Conservation (phyloP, 2,888 invertebrate genomes). For the Coelogynopora nodosa region DNA sequence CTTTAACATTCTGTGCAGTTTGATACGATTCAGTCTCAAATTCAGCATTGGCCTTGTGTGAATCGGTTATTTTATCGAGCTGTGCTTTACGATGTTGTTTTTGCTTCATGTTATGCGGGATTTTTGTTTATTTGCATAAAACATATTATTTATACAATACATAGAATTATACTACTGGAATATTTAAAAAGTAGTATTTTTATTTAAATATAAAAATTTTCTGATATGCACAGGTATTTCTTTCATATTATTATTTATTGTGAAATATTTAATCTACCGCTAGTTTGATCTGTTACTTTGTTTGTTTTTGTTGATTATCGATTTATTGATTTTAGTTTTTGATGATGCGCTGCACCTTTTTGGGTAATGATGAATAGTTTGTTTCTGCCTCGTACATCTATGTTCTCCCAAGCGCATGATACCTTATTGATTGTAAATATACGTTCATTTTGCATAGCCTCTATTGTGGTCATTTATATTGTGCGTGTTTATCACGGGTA, state of each 20-base stretch:
- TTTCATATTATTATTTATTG: not conserved
- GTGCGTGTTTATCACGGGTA: too few relatives aligned
- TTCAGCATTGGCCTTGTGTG: too few relatives aligned
- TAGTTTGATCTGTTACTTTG: not conserved
- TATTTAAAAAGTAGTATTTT: not conserved
- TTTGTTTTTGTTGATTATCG: not conserved
- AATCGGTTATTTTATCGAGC: too few relatives aligned
- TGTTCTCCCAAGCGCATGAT: too few relatives aligned
- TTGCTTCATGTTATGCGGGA: not conserved
- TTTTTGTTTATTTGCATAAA: not conserved
- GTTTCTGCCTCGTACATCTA: too few relatives aligned
- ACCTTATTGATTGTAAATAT: conserved; percentile 23
- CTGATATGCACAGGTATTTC: too few relatives aligned
- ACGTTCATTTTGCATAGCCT: too few relatives aligned
- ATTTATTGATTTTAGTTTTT: not conserved
- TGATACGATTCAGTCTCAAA: too few relatives aligned
- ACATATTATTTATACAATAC: not conserved
- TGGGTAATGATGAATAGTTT: not conserved
- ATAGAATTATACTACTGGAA: not conserved
- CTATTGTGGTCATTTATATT: too few relatives aligned
- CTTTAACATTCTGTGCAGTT: too few relatives aligned
- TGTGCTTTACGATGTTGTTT: too few relatives aligned
- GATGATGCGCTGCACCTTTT: too few relatives aligned
- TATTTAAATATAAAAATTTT: not conserved
- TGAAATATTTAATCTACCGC: not conserved